Evolutionary conservation across 1,140 invertebrate genomes (phyloP), one percentile per base, ranked within the genome.

Genomic region (Chrysoperla carnea): DNA sequence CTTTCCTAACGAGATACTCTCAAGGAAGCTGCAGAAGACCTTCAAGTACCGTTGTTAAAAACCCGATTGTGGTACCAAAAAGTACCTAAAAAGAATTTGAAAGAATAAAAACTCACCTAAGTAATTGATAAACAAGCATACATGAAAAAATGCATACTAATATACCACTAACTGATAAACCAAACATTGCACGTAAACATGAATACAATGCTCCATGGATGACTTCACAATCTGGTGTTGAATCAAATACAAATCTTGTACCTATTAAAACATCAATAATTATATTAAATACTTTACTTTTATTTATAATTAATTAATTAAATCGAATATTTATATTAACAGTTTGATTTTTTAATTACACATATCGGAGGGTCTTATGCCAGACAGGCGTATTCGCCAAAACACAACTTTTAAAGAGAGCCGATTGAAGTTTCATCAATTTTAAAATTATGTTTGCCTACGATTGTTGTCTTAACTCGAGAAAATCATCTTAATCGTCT

Each of bases 121-220:
- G 62, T 14, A 92, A 62, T 55, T 91, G 86, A 54, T 90, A 91
- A 1, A 90, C 80, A 8, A 90, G 70, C 85, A 91, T 90, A 55
- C 84, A 86, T 27, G 84, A 85, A 60, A 89, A 90, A 47, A 91
- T 88, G 59, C 84, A 89, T 12, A 89, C 80, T 2, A 91, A 65
- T 36, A 91, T 87, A 6, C 86, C 85, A 47, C 82, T 78, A 1
- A 92, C 86, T 4, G 85, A 89, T 11, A 90, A 69, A 1, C 85
- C 86, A 63, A 91, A 92, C 46, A 91, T 76, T 0, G 83, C 86
- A 6, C 87, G 66, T 9, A 91, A 63, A 52, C 87, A 91, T 46
- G 82, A 79, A 60, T 89, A 90, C 3, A 90, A 59, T 1, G 79
- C 80, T 6, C 85, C 84, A 59, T 90, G 85, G 0, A 90, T 81